Evolutionary conservation across 2,113 vertebrate species (phyloP).

Genomic region (human (Homo sapiens)): GRCh38 chr2:205678501-205679000

Average conservation of each 20-base stretch:
- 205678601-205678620: conserved; percentile 62
- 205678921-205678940: not conserved
- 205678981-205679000: not conserved
- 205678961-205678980: not conserved
- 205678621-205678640: conserved; percentile 70
- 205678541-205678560: conserved; percentile 63
- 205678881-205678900: not conserved
- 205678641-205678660: conserved; percentile 48
- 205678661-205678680: conserved; percentile 48
- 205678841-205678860: not conserved
- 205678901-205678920: not conserved
- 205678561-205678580: conserved; percentile 64
- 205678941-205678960: not conserved
- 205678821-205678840: conserved; percentile 40
- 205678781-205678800: conserved; percentile 23
- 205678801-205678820: conserved; percentile 60
- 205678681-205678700: conserved; percentile 36
- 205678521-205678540: conserved; percentile 49
- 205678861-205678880: conserved; percentile 49
- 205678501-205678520: conserved; percentile 61
- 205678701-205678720: conserved; percentile 48
- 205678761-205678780: conserved; percentile 58
- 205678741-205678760: conserved; percentile 21
- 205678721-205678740: conserved; percentile 49
- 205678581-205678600: conserved; percentile 70